A percentile compares a stretch with the other conserved stretches of the same genome.
phyloP scores from a whole-genome alignment of 2,888 invertebrate genomes.

The Conchocele bisecta region DNA sequence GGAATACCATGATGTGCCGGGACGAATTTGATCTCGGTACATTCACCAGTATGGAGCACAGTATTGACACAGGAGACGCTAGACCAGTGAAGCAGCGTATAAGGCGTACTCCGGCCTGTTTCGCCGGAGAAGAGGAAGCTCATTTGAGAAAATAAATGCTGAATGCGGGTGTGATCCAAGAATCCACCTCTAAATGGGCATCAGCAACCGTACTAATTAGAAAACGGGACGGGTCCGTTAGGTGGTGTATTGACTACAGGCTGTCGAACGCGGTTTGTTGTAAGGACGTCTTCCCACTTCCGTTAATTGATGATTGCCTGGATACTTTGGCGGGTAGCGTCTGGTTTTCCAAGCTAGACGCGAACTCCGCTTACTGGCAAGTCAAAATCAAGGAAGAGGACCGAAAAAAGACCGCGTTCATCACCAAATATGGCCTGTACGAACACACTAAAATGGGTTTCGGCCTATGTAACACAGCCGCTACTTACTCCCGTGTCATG shows the following conservation, averaged over 20 bases:
- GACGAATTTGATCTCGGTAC: slow-evolving; percentile 17
- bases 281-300: slow-evolving; percentile 10
- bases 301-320: slow-evolving; percentile 39
- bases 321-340: slow-evolving; percentile 38
- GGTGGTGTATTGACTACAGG: slow-evolving; percentile 15
- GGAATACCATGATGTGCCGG: neutral
- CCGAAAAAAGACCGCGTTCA: slow-evolving; percentile 56
- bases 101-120: slow-evolving; percentile 31
- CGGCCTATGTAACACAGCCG: slow-evolving; percentile 55
- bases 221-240: slow-evolving; percentile 21
- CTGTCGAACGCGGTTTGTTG: neutral
- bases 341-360: slow-evolving; percentile 49
- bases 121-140: slow-evolving; percentile 41
- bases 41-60: neutral
- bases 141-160: slow-evolving; percentile 40
- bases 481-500: slow-evolving; percentile 30
- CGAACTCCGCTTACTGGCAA: slow-evolving; percentile 51
- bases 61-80: slow-evolving; percentile 25
- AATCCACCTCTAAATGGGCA: slow-evolving; percentile 42
- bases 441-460: slow-evolving; percentile 53
- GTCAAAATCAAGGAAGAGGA: slow-evolving; percentile 31
- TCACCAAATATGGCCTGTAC: slow-evolving; percentile 55
- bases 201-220: slow-evolving; percentile 46
- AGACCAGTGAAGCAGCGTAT: slow-evolving; percentile 41
- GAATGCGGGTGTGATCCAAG: slow-evolving; percentile 31